Evolutionary conservation across 2,888 invertebrate genomes (phyloP), one percentile per base, ranked within the genome.

Genomic region (Pollenia amentaria): DNA sequence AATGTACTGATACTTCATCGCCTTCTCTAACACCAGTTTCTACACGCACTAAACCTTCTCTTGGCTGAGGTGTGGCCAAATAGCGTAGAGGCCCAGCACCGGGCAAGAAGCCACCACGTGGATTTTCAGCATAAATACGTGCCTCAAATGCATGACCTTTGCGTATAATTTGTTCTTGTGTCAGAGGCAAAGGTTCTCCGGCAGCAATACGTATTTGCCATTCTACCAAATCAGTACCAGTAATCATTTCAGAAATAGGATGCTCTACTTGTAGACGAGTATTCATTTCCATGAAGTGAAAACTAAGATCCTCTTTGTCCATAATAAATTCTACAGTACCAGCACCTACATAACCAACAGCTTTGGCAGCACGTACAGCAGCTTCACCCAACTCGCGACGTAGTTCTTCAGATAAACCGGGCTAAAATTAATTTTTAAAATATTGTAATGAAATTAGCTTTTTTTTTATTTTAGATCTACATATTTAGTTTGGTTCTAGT

Each of bases 221-320:
- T 92, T 99, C 99, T 0, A 99, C 99, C 87, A 99, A 94, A 94
- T 99, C 99, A 0, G 97, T 97, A 16, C 96, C 97, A 53, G 99
- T 99, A 62, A 99, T 97, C 96, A 99, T 99, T 94, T 99, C 99
- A 0, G 99, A 98, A 83, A 99, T 96, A 0, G 99, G 98, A 94
- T 99, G 99, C 92, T 99, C 99, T 0, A 99, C 98, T 93, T 98
- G 98, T 44, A 98, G 94, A 55, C 99, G 94, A 0, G 99, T 99
- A 93, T 99, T 99, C 99, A 99, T 99, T 95, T 99, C 99, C 99
- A 99, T 99, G 92, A 99, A 99, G 94, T 98, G 98, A 93, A 99
- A 99, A 86, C 96, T 96, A 88, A 97, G 96, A 62, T 96, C 96
- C 77, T 95, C 94, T 76, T 96, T 95, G 92, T 99, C 99, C 92